Conservation (phyloP, 2,888 invertebrate species). For the Dascillus cervinus region DNA sequence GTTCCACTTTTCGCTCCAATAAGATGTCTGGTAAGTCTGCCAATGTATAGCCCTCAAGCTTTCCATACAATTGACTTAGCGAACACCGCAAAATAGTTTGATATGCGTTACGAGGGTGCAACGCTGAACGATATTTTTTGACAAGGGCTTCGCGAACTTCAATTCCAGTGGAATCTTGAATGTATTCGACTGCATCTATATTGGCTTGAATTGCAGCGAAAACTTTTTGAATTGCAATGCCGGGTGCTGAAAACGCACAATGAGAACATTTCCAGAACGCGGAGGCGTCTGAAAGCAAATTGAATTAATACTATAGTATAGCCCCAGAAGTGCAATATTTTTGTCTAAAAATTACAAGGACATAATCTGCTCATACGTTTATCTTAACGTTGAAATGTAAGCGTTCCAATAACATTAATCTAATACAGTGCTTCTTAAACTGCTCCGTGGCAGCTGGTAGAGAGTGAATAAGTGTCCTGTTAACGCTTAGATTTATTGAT, state of each 20-base stretch:
- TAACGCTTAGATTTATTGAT: too few species aligned
- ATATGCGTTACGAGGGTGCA: slow-evolving; percentile 72
- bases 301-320: slow-evolving; percentile 2
- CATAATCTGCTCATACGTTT: neutral
- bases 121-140: slow-evolving; percentile 39
- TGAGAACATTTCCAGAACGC: slow-evolving; percentile 60
- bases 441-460: too few species aligned
- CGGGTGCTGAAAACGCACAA: slow-evolving; percentile 58
- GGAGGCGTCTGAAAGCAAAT: slow-evolving; percentile 43
- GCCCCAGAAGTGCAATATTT: slow-evolving; percentile 1
- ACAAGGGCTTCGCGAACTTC: slow-evolving; percentile 55
- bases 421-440: too few species aligned
- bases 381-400: too few species aligned
- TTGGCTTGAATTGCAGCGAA: slow-evolving; percentile 59
- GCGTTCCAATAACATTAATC: too few species aligned
- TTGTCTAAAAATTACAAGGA: neutral
- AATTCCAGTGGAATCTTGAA: slow-evolving; percentile 52
- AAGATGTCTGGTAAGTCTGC: slow-evolving; percentile 62
- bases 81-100: slow-evolving; percentile 59
- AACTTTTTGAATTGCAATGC: slow-evolving; percentile 54
- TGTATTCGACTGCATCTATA: slow-evolving; percentile 54
- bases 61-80: slow-evolving; percentile 71
- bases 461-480: too few species aligned
- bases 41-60: slow-evolving; percentile 61
- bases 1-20: slow-evolving; percentile 65